phyloP scores from a whole-genome alignment of 2,113 vertebrate species.

The Gymnogyps californianus region DNA sequence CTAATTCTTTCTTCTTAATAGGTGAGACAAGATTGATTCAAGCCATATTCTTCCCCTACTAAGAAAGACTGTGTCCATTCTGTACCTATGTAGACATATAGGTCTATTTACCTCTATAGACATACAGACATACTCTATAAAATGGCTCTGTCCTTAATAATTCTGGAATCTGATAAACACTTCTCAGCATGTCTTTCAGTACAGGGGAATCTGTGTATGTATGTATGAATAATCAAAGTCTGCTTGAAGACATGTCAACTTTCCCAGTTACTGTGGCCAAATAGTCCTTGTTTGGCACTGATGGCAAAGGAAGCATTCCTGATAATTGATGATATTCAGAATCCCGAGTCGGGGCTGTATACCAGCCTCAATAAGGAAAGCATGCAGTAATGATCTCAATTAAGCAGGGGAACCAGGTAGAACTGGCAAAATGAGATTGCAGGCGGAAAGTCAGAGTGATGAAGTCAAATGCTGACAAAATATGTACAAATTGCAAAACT shows the following conservation, averaged over 20 bases:
- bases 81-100: neutral
- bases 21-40: neutral
- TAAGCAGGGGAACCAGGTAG: neutral
- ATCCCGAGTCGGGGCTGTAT: neutral
- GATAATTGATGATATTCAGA: constrained; percentile 40
- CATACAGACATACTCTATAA: neutral
- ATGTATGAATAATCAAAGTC: neutral
- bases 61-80: neutral
- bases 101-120: no score
- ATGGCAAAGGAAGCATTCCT: constrained; percentile 5
- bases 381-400: neutral
- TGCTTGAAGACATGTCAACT: neutral
- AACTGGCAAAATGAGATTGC: neutral
- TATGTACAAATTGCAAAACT: constrained; percentile 42
- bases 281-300: neutral
- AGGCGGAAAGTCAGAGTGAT: neutral
- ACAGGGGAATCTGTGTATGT: neutral
- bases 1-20: neutral
- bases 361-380: neutral
- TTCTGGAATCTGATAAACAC: neutral
- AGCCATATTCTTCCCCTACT: neutral
- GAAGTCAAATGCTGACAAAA: constrained; percentile 46
- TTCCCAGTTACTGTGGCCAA: neutral
- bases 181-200: neutral
- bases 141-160: neutral